Percentiles rank a stretch among this genome's conserved stretches.
These are phyloP conservation scores for Allochrocebus solatus DNA, from an alignment of 2,797 vertebrate genomes.

Conservation along the genomic window DNA sequence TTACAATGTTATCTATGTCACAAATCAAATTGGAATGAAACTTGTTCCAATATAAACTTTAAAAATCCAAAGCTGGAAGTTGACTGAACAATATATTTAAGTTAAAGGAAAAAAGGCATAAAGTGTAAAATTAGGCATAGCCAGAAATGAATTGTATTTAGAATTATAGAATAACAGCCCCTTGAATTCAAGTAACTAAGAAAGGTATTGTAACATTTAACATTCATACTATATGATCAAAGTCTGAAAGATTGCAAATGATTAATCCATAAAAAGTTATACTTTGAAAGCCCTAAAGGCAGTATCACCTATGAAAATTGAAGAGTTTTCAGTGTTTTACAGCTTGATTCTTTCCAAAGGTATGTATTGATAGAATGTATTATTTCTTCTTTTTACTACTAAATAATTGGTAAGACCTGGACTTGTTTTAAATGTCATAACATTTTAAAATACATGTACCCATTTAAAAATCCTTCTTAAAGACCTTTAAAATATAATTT, in stretches of 20 bases:
- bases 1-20: slow-evolving; percentile 38
- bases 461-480: neutral
- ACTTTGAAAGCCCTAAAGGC: neutral
- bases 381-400: neutral
- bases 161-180: neutral
- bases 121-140: slow-evolving; percentile 1
- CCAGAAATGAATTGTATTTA: slow-evolving; percentile 37
- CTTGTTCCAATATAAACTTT: slow-evolving; percentile 56
- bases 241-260: neutral
- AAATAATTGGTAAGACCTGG: neutral
- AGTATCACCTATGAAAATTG: neutral
- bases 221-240: slow-evolving; percentile 48
- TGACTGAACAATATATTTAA: slow-evolving; percentile 61
- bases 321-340: neutral
- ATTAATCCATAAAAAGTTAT: neutral
- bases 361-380: neutral
- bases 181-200: slow-evolving; percentile 2
- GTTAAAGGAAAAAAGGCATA: slow-evolving; percentile 60
- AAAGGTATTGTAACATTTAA: slow-evolving; percentile 6
- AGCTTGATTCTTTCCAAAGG: neutral
- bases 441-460: neutral
- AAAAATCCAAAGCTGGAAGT: slow-evolving; percentile 57
- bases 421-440: slow-evolving; percentile 13
- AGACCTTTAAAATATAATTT: neutral
- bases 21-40: slow-evolving; percentile 74